Evolutionary conservation across 2,888 invertebrate genomes (phyloP), one percentile per base, ranked within the genome.

Genomic region (Tipula unca): DNA sequence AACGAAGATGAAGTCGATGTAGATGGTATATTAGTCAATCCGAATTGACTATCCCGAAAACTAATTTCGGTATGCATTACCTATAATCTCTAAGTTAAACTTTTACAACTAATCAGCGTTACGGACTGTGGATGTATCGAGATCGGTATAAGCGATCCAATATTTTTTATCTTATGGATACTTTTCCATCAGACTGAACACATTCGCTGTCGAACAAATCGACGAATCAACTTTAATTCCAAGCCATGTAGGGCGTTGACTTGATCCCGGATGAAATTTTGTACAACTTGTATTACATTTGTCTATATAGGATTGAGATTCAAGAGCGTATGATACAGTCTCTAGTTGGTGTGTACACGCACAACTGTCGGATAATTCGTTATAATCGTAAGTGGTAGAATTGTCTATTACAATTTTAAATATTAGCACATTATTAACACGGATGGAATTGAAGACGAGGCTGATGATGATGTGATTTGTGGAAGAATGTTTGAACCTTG

Each of bases 321-420:
- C 96, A 90, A 0, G 96, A 94, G 88, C 93, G 94, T 8, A 97
- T 94, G 29, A 97, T 94, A 96, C 97, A 97, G 86, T 95, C 94
- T 83, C 97, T 92, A 0, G 96, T 97, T 29, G 95, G 95, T 14
- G 94, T 93, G 89, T 97, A 96, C 89, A 95, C 95, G 89, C 96
- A 96, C 86, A 97, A 91, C 89, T 96, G 96, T 85, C 96, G 92
- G 85, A 97, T 93, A 3, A 97, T 96, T 85, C 95, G 92, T 89
- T 96, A 96, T 85, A 97, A 92, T 69, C 96, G 92, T 29, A 94
- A 92, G 29, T 95, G 95, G 89, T 96, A 96, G 87, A 97, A 92
- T 91, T 95, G 95, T 17, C 95, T 94, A 89, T 96, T n/a, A n/a
- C 96, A 89, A 97, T 96, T 3, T 96, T 94, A 89, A 97, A 96